phyloP scores from a whole-genome alignment of 2,797 vertebrate genomes.

The Mormyrus proboscirostris region DNA sequence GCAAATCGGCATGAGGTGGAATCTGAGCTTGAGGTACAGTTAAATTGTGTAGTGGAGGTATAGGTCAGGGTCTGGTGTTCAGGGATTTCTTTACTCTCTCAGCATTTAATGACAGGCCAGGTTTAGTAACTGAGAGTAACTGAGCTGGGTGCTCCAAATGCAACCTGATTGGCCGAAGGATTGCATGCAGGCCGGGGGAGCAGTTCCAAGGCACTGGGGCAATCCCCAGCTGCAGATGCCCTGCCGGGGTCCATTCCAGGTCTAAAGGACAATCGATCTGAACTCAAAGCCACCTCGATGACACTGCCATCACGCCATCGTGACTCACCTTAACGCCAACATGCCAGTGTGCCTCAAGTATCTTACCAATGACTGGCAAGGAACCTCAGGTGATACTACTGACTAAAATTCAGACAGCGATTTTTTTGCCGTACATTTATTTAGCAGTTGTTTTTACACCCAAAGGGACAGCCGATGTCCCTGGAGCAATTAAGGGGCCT shows the following conservation, averaged over 20 bases:
- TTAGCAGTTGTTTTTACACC: not conserved
- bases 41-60: not conserved
- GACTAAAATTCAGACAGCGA: not conserved
- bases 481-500: not conserved
- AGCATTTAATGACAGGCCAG: slow-evolving; percentile 10
- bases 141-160: not conserved
- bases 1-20: not conserved
- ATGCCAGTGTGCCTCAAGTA: not conserved
- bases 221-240: not conserved
- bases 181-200: too few species aligned
- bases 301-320: not conserved
- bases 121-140: not conserved
- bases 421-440: not conserved
- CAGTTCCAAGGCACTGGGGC: not conserved
- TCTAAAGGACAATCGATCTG: not conserved
- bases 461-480: not conserved
- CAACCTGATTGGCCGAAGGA: not conserved
- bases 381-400: not conserved
- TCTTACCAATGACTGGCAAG: not conserved
- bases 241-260: not conserved
- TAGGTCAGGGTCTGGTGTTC: not conserved
- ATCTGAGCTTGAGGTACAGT: slow-evolving; percentile 3
- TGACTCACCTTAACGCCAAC: not conserved
- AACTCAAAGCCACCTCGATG: not conserved
- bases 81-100: not conserved